Evolutionary conservation across 2,113 vertebrate species (phyloP), one percentile per base, ranked within the genome.

Genomic region (Pongo pygmaeus): DNA sequence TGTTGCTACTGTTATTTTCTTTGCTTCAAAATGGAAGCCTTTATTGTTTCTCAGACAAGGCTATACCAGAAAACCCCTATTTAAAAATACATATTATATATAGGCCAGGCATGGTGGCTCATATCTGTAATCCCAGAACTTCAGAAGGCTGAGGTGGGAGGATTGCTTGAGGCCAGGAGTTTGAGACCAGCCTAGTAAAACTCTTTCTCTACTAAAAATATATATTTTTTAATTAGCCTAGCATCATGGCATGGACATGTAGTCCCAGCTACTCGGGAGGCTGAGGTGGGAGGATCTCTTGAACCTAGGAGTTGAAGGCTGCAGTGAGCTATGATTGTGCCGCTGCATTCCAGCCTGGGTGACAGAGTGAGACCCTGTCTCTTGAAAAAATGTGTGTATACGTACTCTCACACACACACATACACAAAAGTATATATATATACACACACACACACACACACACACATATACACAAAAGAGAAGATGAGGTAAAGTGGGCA

Each of bases 381-480:
- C 32, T 69, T 69, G 30, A 69, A 69, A 69, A 35, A 69, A 69
- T 18, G 32, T 69, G 67, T 16, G 30, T 35, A 69, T 3, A 35
- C 5, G 35, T 16, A 67, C 1, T 16, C 12, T 35, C 6, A 69
- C 67, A 14, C 14, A 69, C 67, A n/a, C 16, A 35, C 4, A 67
- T 9, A 59, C 64, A 78, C 9, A 46, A 43, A 84, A 35, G 25
- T 64, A 11, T 27, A 0, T 61, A 0, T 61, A 5, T 16, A 67
- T 16, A 52, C 3, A 69, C 0, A 14, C 0, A 67, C 0, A 35
- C 1, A 35, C 14, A 35, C 14, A 35, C 11, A 64, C 64, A 48
- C 12, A 43, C 13, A 69, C 16, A 35, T 0, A 35, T 17, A 69
- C 32, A 50, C 12, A 46, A 48, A 84, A 35, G 27, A 30, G 61